A percentile compares a stretch with the other conserved stretches of the same genome.
phyloP scores from a whole-genome alignment of 2,888 invertebrate genomes.

The Eulithis testata region DNA sequence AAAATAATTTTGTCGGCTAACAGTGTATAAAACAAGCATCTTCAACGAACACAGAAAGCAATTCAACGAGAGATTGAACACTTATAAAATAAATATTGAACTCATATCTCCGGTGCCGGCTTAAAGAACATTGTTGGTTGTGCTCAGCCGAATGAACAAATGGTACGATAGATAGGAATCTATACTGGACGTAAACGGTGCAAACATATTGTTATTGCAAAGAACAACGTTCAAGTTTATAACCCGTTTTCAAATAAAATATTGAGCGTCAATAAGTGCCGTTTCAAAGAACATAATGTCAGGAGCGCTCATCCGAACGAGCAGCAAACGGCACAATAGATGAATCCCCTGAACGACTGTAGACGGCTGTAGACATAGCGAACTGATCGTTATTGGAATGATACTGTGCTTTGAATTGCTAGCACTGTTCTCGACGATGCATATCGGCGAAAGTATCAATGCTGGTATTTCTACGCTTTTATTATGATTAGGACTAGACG shows the following conservation, averaged over 20 bases:
- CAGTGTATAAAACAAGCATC: conserved; percentile 8
- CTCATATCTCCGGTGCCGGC: conserved; percentile 13
- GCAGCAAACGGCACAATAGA: conserved; percentile 28
- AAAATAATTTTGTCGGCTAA: neutral
- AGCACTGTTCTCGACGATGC: conserved; percentile 12
- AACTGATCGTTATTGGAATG: conserved; percentile 35
- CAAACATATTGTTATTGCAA: conserved; percentile 4
- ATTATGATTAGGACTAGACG: neutral
- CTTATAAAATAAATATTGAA: conserved; percentile 16
- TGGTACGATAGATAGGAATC: conserved; percentile 24
- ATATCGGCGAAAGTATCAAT: neutral
- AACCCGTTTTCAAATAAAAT: conserved; percentile 1
- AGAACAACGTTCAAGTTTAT: neutral
- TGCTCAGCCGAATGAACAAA: conserved; percentile 24
- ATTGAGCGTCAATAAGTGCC: conserved; percentile 17
- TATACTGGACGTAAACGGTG: conserved; percentile 18
- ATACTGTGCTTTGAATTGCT: conserved; percentile 15
- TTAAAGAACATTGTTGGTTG: conserved; percentile 12
- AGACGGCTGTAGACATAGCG: neutral
- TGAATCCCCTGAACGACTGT: conserved; percentile 24
- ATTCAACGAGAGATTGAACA: conserved; percentile 4
- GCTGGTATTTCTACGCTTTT: neutral
- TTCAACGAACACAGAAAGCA: conserved; percentile 4
- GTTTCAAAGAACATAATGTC: conserved; percentile 23
- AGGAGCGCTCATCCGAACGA: conserved; percentile 24